Conservation (phyloP, 2,113 vertebrate genomes). For the Tachysurus vachellii region DNA sequence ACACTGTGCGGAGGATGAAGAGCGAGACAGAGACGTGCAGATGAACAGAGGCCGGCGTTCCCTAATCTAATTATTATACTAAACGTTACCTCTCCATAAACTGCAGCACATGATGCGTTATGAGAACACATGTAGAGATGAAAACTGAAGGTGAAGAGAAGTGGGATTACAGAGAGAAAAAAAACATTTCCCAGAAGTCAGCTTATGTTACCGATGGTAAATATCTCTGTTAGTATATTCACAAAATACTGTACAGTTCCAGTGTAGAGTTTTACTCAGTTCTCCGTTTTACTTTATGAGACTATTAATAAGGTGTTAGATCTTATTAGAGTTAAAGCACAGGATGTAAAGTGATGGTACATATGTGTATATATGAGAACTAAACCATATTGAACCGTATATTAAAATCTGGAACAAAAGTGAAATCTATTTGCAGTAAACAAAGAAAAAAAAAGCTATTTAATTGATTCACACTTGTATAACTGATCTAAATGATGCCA, state of each 20-base stretch:
- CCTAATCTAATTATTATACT: background rate
- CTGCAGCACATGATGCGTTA: background rate
- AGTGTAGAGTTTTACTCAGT: background rate
- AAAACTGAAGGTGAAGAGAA: background rate
- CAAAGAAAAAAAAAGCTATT: background rate
- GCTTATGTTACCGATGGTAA: background rate
- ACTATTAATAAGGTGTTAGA: background rate
- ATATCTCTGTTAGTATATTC: background rate
- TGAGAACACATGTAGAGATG: background rate
- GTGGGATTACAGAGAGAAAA: background rate
- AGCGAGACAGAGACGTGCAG: background rate
- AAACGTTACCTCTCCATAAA: background rate
- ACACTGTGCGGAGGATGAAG: background rate
- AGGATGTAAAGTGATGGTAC: too few relatives aligned
- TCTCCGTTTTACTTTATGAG: background rate
- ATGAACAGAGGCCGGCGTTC: background rate
- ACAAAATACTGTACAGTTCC: background rate
- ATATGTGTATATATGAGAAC: too few relatives aligned
- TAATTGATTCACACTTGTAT: background rate
- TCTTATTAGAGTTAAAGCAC: background rate
- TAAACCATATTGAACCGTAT: too few relatives aligned
- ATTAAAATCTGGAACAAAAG: too few relatives aligned
- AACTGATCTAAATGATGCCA: background rate
- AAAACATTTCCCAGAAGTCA: background rate
- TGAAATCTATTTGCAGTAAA: too few relatives aligned